Evolutionary conservation across 2,888 invertebrate species (phyloP), one percentile per base, ranked within the genome.

Genomic region (Eueremaeus valkanovi): DNA sequence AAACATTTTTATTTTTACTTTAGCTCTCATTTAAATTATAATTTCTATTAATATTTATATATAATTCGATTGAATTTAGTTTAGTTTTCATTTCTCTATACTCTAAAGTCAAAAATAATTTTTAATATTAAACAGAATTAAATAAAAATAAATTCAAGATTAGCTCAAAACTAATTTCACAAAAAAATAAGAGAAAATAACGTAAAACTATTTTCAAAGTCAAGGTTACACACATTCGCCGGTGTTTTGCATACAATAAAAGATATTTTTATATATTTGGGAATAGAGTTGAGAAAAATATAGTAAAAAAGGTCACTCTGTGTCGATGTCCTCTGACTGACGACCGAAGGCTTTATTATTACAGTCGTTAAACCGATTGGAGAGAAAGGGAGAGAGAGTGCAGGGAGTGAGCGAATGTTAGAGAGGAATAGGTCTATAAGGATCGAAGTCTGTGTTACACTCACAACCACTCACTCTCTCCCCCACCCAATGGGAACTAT

Each of bases 271-370:
- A n/a, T n/a, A 51, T 24, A 21, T 51, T 45, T 6, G 16, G 24
- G 40, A 40, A 40, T 40, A 45, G 45, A 45, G 18, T n/a, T 16
- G 45, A 21, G 21, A 51, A 55, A 63, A 63, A 63, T 36, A 36
- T 36, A 29, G 33, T 63, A 55, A 55, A 36, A 63, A 63, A 63
- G 63, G 63, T 63, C 36, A 63, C n/a, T 63, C 63, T n/a, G 29
- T 36, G 63, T 63, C 63, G 63, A n/a, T 63, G 63, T 63, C 63
- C 63, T 63, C 63, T 18, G 18, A 63, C 21, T 16, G 45, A 18
- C 45, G 45, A 45, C 45, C 18, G 27, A 45, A 6, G 11, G 24
- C 33, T 36, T 63, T 63, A 36, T 63, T 63, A 55, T 55, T 55
- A 24, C 11, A 33, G 33, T 63, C 33, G 63, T 61, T 63, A 33